Percentiles rank a stretch among this genome's conserved stretches.
Conservation (phyloP, 2,888 invertebrate species). For the Pteria penguin region DNA sequence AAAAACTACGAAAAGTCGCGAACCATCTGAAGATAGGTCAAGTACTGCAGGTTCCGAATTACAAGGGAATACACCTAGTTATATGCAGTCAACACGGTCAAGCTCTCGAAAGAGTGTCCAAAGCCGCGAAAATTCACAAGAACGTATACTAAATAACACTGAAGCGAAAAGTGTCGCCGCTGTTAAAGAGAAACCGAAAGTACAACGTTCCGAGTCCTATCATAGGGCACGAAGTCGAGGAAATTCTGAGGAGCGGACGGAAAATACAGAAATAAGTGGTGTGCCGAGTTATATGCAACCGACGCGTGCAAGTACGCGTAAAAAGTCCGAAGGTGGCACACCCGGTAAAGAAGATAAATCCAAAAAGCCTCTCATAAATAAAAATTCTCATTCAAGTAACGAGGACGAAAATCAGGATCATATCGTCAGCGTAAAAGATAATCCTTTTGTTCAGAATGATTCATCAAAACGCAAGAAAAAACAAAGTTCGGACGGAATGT, state of each 20-base stretch:
- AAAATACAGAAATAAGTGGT: not conserved
- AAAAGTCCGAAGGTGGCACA: not conserved
- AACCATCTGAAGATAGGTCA: slow-evolving; percentile 10
- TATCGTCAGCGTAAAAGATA: slow-evolving; percentile 51
- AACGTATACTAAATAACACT: not conserved
- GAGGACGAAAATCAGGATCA: slow-evolving; percentile 26
- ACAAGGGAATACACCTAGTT: not conserved
- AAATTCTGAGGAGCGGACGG: not conserved
- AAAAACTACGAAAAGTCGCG: slow-evolving; percentile 1
- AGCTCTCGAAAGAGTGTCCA: slow-evolving; percentile 10
- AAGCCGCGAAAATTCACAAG: not conserved
- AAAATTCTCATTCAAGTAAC: not conserved
- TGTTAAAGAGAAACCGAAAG: not conserved
- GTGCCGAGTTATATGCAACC: not conserved
- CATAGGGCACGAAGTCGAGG: not conserved
- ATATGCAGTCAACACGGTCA: slow-evolving; percentile 18
- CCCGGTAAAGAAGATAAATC: not conserved
- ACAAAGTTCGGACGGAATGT: not conserved
- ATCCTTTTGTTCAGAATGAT: slow-evolving; percentile 59
- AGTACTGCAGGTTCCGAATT: not conserved
- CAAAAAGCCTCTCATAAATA: not conserved
- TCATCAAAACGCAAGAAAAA: not conserved
- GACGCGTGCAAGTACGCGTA: not conserved
- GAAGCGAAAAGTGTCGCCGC: not conserved
- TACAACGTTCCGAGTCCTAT: not conserved